Evolutionary conservation across 2,888 invertebrate species (phyloP).

Genomic region (Chironomus tentans): DNA sequence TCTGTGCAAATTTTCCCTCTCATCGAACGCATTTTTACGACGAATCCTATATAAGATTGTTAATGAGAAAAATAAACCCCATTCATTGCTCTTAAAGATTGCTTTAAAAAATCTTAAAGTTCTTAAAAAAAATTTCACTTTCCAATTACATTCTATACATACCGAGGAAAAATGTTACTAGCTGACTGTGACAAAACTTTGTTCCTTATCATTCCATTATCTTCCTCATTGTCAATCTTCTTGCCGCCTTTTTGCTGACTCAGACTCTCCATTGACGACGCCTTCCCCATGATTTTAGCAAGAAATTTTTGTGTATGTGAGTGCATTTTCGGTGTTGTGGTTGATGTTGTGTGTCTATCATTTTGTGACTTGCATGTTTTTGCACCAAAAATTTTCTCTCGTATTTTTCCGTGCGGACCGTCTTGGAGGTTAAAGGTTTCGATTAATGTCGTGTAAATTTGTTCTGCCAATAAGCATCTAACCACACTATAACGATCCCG

Average conservation of each 20-base stretch:
- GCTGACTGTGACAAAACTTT: slow-evolving; percentile 42
- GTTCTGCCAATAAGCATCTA: slow-evolving; percentile 47
- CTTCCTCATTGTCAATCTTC: slow-evolving; percentile 26
- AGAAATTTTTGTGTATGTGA: slow-evolving; percentile 45
- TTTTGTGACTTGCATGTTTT: slow-evolving; percentile 28
- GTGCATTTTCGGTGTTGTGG: slow-evolving; percentile 28
- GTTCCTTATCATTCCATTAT: slow-evolving; percentile 34
- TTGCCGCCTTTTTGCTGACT: slow-evolving; percentile 29
- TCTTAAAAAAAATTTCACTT: background rate
- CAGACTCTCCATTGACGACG: slow-evolving; percentile 46
- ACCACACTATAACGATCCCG: slow-evolving; percentile 46
- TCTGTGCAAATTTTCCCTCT: too few species aligned
- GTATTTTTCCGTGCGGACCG: slow-evolving; percentile 41
- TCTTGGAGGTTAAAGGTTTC: slow-evolving; percentile 44
- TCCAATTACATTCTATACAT: slow-evolving; percentile 27
- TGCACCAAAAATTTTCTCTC: slow-evolving; percentile 43
- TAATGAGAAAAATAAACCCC: too few species aligned
- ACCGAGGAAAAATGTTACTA: slow-evolving; percentile 42
- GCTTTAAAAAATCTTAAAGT: background rate
- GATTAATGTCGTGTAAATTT: slow-evolving; percentile 45
- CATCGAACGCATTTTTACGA: too few species aligned
- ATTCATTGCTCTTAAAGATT: background rate
- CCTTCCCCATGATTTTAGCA: slow-evolving; percentile 43
- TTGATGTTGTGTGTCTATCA: slow-evolving; percentile 27
- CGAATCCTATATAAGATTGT: too few species aligned